phyloP scores from a whole-genome alignment of 1,140 invertebrate genomes.

The Drosophila rufa region DNA sequence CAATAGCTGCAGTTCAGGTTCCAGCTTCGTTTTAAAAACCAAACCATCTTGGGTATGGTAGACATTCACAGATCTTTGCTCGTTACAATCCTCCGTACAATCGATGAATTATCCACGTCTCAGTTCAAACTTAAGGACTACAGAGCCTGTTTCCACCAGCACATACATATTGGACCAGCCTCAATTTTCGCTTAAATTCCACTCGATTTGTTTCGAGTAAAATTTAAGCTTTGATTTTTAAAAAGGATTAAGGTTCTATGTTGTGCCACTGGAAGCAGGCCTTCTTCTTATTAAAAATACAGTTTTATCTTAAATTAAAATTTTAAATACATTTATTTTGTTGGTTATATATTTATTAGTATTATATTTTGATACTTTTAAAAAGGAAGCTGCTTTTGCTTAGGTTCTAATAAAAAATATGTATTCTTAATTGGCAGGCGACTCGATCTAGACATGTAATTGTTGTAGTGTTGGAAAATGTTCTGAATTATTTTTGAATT shows the following conservation, averaged over 20 bases:
- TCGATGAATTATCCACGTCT: background rate
- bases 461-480: background rate
- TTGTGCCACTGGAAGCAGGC: background rate
- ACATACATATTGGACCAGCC: background rate
- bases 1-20: background rate
- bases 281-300: conserved; percentile 1
- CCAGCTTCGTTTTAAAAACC: no score
- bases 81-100: background rate
- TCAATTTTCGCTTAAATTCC: conserved; percentile 3
- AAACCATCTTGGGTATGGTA: background rate
- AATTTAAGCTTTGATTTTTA: background rate
- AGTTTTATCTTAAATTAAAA: background rate
- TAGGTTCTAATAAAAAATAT: no score
- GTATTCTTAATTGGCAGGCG: background rate
- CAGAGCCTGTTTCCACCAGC: background rate
- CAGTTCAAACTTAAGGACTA: background rate
- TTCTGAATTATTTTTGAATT: background rate
- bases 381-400: background rate
- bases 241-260: background rate
- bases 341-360: background rate
- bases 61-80: background rate
- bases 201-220: background rate
- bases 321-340: background rate
- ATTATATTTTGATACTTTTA: no score
- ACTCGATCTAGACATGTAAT: background rate